Percentiles rank a stretch among this genome's conserved stretches.
Evolutionary conservation across 2,888 invertebrate species (phyloP).

Genomic region (Polymixis flavicincta): DNA sequence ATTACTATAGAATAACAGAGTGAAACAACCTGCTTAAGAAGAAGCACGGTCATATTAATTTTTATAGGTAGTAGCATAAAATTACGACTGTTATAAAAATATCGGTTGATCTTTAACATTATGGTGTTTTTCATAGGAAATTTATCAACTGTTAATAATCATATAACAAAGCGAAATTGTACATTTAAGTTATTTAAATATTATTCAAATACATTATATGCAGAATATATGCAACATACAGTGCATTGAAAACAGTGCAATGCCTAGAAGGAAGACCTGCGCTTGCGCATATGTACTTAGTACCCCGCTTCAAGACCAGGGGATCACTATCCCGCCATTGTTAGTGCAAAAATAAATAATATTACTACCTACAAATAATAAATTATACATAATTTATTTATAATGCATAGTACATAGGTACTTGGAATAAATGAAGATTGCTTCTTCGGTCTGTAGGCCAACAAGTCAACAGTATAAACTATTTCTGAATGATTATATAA

Average conservation of each 20-base stretch:
- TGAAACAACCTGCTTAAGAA: neutral
- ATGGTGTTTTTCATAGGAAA: neutral
- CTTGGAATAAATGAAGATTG: slow-evolving; percentile 1
- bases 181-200: neutral
- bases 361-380: slow-evolving; percentile 3
- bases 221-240: neutral
- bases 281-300: slow-evolving; percentile 32
- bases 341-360: slow-evolving; percentile 7
- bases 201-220: neutral
- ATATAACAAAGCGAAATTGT: neutral
- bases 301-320: neutral
- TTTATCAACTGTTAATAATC: neutral
- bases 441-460: slow-evolving; percentile 6
- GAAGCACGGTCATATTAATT: neutral
- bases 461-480: neutral
- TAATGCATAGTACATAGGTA: neutral
- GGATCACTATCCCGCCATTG: neutral
- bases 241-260: slow-evolving; percentile 12
- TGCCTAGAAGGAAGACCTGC: slow-evolving; percentile 23
- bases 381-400: neutral
- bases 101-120: neutral
- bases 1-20: neutral
- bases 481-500: neutral
- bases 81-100: neutral
- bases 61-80: too few species aligned